Base-by-base conservation (phyloP, 2,797 vertebrate species). In the Tiaroga cobitis region DNA sequence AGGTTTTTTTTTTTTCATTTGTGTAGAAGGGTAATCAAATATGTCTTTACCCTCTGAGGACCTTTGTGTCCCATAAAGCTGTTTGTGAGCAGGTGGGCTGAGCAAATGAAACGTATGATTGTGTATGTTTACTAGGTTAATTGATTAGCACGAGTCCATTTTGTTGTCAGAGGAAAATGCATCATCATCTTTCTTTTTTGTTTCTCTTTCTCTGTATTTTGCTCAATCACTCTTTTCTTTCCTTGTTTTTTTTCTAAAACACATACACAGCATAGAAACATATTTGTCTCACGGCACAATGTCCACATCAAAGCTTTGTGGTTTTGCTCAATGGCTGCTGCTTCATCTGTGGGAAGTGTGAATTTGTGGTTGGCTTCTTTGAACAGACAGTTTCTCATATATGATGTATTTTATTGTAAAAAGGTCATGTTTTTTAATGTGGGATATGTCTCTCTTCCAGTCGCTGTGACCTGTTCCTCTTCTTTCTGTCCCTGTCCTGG, bases 61-160 rank as follows among this genome's bases (percentile, higher is more conserved):
- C 39, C 32, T 86, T 26, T 46, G 11, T 56, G 24, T 34, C 24
- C 6, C 15, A 18, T 21, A 24, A 32, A 69, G 39, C 18, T 59
- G 79, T 78, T 59, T 81, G 37, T 61, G 37, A 75, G 29, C 69
- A 75, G 32, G 46, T 77, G 63, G 63, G 29, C 70, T 63, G 51
- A 18, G 82, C 32, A 43, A 37, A 46, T 56, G 19, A 54, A 24
- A 67, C 46, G 46, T 87, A 86, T 80, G 84, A 49, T 49, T 16
- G 15, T 51, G 16, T 63, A 46, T 4, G 34, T 34, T 34, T 34
- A n/a, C n/a, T 29, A 29, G 37, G 54, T 39, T 83, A 79, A 80
- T 82, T 70, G 49, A 84, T 87, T 69, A 49, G 54, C 46, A n/a
- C 65, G 34, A 24, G 65, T 39, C 49, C 39, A 29, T 7, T 37